Evolutionary conservation across 23 tunicate genomes (phyloP).

Genomic region (Styela clava): DNA sequence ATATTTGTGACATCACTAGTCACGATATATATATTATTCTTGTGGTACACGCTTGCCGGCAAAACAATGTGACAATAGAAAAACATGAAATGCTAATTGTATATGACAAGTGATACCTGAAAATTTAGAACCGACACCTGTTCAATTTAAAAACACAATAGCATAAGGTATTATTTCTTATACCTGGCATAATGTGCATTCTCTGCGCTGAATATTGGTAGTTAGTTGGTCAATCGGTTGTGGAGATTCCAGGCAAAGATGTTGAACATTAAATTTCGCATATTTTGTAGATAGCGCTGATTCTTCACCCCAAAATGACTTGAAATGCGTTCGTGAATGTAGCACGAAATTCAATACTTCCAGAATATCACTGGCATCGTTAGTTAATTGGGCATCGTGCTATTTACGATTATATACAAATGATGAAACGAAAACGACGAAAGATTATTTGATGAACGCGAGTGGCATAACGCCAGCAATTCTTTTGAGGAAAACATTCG

Average conservation of each 20-base stretch:
- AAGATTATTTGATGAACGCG: too few species aligned
- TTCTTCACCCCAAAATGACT: not conserved
- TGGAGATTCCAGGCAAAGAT: too few species aligned
- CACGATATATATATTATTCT: conserved; percentile 13
- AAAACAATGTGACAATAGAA: conserved; percentile 14
- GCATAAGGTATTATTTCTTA: too few species aligned
- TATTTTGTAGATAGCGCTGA: too few species aligned
- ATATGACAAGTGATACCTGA: not conserved
- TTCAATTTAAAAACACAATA: not conserved
- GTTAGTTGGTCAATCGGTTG: too few species aligned
- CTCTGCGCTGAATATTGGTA: not conserved
- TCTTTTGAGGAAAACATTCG: too few species aligned
- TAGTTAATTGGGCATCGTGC: too few species aligned
- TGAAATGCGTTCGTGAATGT: not conserved
- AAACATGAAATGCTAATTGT: conserved; percentile 1
- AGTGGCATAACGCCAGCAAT: too few species aligned
- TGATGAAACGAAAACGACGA: too few species aligned
- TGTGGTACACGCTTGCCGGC: conserved; percentile 4
- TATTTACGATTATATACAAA: too few species aligned
- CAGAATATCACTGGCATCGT: too few species aligned
- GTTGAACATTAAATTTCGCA: too few species aligned
- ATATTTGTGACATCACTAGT: conserved; percentile 10
- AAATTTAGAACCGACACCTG: not conserved
- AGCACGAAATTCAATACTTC: not conserved
- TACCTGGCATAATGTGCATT: not conserved